phyloP scores from a whole-genome alignment of 2,888 invertebrate species.

The Chloroclysta siterata region DNA sequence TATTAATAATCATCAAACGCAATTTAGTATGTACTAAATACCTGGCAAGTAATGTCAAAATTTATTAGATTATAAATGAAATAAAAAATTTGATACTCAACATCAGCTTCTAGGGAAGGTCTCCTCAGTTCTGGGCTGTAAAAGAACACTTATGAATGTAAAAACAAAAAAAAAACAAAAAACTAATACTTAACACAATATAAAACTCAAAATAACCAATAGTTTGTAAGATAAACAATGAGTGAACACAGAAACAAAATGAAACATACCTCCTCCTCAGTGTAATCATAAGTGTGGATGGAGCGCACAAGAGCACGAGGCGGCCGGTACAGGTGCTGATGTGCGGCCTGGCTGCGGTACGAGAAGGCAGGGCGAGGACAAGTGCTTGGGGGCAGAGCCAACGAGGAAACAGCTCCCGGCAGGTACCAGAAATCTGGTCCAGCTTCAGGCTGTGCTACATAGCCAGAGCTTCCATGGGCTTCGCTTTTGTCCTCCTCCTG shows the following conservation, averaged over 20 bases:
- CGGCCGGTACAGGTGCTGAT: not conserved
- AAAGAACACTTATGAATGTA: slow-evolving; percentile 24
- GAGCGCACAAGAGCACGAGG: not conserved
- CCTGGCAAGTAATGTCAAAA: not conserved
- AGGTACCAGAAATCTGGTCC: not conserved
- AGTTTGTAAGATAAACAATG: not conserved
- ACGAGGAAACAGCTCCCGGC: not conserved
- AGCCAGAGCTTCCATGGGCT: not conserved
- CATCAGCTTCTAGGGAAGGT: slow-evolving; percentile 19
- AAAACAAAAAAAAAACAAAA: slow-evolving; percentile 11
- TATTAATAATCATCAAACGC: slow-evolving; percentile 1
- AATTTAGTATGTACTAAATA: slow-evolving; percentile 10
- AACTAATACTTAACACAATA: slow-evolving; percentile 1
- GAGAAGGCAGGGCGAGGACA: slow-evolving; percentile 7
- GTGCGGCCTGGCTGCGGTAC: slow-evolving; percentile 11
- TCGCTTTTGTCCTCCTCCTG: not conserved
- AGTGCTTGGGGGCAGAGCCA: not conserved
- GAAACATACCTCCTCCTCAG: slow-evolving; percentile 5
- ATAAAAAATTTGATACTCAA: slow-evolving; percentile 19
- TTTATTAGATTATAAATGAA: slow-evolving; percentile 1
- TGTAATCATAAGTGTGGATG: slow-evolving; percentile 8
- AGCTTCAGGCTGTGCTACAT: not conserved
- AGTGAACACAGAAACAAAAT: not conserved
- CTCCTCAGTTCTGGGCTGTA: slow-evolving; percentile 25
- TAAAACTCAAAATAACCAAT: slow-evolving; percentile 9